Percentiles rank a stretch among this genome's conserved stretches.
Conservation (phyloP, 2,888 invertebrate genomes). For the Eupithecia insigniata region DNA sequence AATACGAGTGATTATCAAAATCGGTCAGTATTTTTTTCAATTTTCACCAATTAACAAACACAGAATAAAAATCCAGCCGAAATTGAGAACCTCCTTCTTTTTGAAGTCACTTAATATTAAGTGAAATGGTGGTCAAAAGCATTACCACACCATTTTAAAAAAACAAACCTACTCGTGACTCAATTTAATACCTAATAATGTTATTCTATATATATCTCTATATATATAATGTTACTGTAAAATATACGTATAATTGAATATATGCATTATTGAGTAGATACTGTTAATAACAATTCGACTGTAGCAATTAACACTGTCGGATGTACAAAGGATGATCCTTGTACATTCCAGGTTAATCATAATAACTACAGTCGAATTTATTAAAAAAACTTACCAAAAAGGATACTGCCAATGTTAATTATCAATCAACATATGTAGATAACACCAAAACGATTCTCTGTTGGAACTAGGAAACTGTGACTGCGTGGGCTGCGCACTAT, state of each 20-base stretch:
- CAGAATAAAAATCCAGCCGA: neutral
- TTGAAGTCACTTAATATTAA: neutral
- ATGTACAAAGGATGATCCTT: no score
- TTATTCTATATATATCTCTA: no score
- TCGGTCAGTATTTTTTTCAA: neutral
- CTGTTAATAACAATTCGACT: neutral
- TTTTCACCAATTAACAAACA: neutral
- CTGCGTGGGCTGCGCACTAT: neutral
- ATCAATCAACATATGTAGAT: neutral
- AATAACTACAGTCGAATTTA: no score
- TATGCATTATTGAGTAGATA: no score
- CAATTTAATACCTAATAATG: no score
- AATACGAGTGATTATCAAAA: neutral
- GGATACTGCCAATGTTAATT: neutral
- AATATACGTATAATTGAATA: no score
- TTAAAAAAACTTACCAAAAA: neutral
- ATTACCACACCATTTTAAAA: no score
- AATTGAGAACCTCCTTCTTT: neutral
- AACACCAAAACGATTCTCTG: neutral
- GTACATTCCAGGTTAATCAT: no score
- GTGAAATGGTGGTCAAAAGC: neutral
- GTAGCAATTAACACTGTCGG: no score
- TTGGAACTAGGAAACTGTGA: neutral
- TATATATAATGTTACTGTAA: no score
- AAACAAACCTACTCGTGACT: neutral